A percentile compares a stretch with the other conserved stretches of the same genome.
Conservation (phyloP, 2,888 invertebrate genomes). For the Trissolcus brochymenae region DNA sequence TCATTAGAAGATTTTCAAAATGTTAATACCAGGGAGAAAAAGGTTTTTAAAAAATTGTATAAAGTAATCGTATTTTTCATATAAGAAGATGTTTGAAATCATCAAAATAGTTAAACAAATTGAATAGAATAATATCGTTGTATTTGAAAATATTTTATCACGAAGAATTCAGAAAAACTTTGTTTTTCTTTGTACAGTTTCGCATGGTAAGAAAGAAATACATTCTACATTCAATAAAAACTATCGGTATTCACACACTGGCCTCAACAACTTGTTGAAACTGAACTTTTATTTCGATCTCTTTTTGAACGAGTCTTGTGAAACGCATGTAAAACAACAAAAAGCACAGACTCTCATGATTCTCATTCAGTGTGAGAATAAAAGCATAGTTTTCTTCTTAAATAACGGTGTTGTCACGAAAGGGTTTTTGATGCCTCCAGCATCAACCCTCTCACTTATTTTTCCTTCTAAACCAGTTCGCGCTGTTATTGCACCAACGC, state of each 20-base stretch:
- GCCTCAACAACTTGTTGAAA: slow-evolving; percentile 37
- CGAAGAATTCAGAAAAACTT: no score
- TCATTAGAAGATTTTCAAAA: no score
- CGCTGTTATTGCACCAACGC: slow-evolving; percentile 53
- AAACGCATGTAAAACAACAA: slow-evolving; percentile 33
- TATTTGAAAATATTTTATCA: background rate
- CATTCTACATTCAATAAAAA: slow-evolving; percentile 3
- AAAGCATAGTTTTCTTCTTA: slow-evolving; percentile 34
- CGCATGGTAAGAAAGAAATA: background rate
- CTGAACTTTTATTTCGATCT: slow-evolving; percentile 20
- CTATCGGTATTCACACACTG: slow-evolving; percentile 23
- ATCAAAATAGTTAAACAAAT: no score
- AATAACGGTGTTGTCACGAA: slow-evolving; percentile 28
- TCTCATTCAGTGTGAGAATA: slow-evolving; percentile 34
- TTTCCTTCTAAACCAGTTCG: slow-evolving; percentile 47
- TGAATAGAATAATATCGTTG: background rate
- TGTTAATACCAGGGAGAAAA: no score
- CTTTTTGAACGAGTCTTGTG: no score
- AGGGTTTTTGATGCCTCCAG: slow-evolving; percentile 36
- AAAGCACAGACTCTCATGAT: slow-evolving; percentile 32
- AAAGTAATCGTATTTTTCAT: no score
- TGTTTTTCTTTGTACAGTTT: background rate
- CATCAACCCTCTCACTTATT: slow-evolving; percentile 45
- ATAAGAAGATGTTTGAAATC: background rate
- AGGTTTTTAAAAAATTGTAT: no score